Base-by-base conservation (phyloP, 2,888 invertebrate genomes). In the Slavum lentiscoides region DNA sequence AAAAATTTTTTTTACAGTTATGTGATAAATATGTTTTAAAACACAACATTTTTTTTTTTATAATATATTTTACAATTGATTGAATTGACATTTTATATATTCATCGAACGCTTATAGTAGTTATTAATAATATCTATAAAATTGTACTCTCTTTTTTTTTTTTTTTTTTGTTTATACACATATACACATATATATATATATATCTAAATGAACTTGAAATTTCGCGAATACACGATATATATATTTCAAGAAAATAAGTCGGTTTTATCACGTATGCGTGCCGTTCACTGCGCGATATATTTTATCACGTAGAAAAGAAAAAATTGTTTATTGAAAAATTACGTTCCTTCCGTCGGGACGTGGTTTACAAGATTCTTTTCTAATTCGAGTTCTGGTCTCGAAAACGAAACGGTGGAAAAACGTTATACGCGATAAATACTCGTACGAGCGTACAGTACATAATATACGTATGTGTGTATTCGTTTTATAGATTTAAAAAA, bases 401-500 rank as follows among this genome's bases (percentile, higher is more conserved):
- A n/a, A 15, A 62, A 59, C 15, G 59, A 17, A 21, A 21, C 19
- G 3, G 2, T 59, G 59, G 15, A 23, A 59, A 49, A 13, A 49
- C 53, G 19, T 49, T 2, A 30, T 30, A 13, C 19, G 19, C 30
- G 62, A 62, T n/a, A 53, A 62, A 74, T 74, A 43, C 39, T 2
- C 49, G n/a, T 49, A 62, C 30, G n/a, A 30, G 19, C 19, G 62
- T 39, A 39, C 7, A 19, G 19, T 49, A 62, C 9, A 11, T 49
- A 11, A 8, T 49, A 49, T 49, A 13, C 13, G 49, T 15, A 9
- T 11, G 49, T 15, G 49, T 49, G 49, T 23, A 64, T 37, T 53
- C 17, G 2, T 66, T 74, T 74, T 74, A 74, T 74, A 37, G 74
- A 55, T 39, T 64, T 66, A 66, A 74, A 74, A 74, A 74, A 74